These are phyloP conservation scores for Laothoe populi DNA, from an alignment of 2,888 invertebrate species.

Conservation along the genomic window DNA sequence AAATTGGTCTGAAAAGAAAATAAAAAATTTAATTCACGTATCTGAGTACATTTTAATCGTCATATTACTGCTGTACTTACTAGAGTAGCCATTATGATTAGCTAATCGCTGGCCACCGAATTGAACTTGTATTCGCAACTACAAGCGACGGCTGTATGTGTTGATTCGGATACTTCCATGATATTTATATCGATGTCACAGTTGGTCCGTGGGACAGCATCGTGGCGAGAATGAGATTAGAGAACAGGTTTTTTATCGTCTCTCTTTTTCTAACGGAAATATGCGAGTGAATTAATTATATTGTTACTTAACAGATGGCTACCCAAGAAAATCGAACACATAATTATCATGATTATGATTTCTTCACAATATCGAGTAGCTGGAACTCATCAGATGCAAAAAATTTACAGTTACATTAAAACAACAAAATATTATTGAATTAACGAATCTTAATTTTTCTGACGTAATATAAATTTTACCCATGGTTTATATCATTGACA, in stretches of 20 bases:
- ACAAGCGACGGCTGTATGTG: conserved; percentile 77
- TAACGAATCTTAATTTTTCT: no score
- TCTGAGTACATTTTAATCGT: background rate
- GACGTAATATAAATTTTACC: no score
- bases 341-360: conserved; percentile 40
- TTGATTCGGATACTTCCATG: conserved; percentile 59
- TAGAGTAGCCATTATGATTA: conserved; percentile 78
- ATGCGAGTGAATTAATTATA: conserved; percentile 68
- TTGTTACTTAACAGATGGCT: conserved; percentile 66
- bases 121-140: conserved; percentile 65
- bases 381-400: conserved; percentile 31
- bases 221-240: conserved; percentile 63
- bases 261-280: conserved; percentile 76
- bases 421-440: no score
- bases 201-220: conserved; percentile 52
- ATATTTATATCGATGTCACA: conserved; percentile 76
- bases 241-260: conserved; percentile 65
- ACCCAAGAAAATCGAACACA: conserved; percentile 51
- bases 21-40: conserved; percentile 30
- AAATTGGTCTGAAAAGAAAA: conserved; percentile 70
- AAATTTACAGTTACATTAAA: no score
- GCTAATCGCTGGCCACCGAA: conserved; percentile 81
- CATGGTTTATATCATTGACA: no score
- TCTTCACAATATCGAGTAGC: conserved; percentile 39
- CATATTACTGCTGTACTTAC: conserved; percentile 61